Base-by-base conservation (phyloP, 2,113 vertebrate genomes). In the Brachyhypopomus occidentalis region DNA sequence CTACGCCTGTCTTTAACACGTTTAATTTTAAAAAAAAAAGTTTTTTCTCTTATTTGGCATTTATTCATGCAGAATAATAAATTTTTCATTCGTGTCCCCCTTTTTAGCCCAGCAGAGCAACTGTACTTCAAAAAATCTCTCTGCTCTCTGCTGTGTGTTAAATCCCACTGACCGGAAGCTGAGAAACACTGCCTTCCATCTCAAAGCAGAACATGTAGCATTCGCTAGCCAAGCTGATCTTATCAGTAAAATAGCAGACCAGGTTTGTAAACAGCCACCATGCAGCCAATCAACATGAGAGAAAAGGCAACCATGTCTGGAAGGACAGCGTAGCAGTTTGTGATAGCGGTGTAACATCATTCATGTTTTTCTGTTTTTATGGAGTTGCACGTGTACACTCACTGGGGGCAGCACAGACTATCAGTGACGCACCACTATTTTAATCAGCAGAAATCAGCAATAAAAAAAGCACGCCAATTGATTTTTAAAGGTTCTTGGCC, bases 161-260 rank as follows among this genome's bases (percentile, higher is more conserved):
- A 77, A 80, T 82, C 78, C 60, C 48, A 66, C 6, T 52, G 60
- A 75, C 66, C 70, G 22, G 72, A 73, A 84, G 76, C 84, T 84
- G 67, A n/a, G 12, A 62, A 23, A 63, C 63, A 78, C 70, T 34
- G 48, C 73, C 72, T 85, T 66, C 72, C 62, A 80, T 55, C 80
- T 77, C 34, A 48, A 52, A 75, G 59, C 30, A 48, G 79, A 58
- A 79, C 72, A 79, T 66, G 41, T 36, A 71, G 80, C 71, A 70
- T 79, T 79, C 69, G 63, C 16, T 36, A 72, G 30, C 72, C 25
- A 74, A 55, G 75, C 27, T 81, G 86, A 83, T 87, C 86, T 78
- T 83, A 81, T 85, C 81, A 85, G 72, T n/a, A 23, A 75, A 76
- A 34, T 58, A 79, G 72, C 45, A 74, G 56, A 79, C 58, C 52